Evolutionary conservation across 2,888 invertebrate species (phyloP).

Genomic region (Cephalotes varians): DNA sequence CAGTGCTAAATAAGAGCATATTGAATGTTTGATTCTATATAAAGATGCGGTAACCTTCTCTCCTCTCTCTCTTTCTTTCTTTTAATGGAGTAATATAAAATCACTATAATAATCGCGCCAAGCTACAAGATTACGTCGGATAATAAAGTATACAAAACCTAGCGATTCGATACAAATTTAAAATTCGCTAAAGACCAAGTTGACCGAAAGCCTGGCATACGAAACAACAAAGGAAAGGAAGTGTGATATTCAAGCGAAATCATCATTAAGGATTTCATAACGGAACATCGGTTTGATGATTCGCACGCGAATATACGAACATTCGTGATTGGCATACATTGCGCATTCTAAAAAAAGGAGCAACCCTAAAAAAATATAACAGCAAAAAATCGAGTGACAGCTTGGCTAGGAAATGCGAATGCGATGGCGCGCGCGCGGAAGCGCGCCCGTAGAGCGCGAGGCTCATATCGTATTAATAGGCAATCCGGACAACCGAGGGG

Average conservation of each 20-base stretch:
- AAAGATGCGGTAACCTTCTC: background rate
- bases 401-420: constrained; percentile 67
- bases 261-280: constrained; percentile 22
- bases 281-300: background rate
- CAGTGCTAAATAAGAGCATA: background rate
- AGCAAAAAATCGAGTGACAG: constrained; percentile 43
- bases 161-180: constrained; percentile 40
- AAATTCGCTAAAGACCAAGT: constrained; percentile 38
- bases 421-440: constrained; percentile 62
- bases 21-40: background rate
- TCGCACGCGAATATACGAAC: constrained; percentile 4
- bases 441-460: constrained; percentile 77
- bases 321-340: background rate
- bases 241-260: constrained; percentile 10
- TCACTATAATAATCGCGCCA: background rate
- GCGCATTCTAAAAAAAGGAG: background rate
- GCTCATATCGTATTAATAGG: constrained; percentile 86
- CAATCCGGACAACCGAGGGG: constrained; percentile 85
- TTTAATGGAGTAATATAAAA: constrained; percentile 13
- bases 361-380: background rate
- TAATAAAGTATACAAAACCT: constrained; percentile 17
- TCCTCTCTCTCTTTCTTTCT: too few species aligned
- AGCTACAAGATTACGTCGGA: constrained; percentile 20
- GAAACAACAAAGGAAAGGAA: background rate
- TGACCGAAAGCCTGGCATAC: constrained; percentile 29